Base-by-base conservation (phyloP, 2,797 vertebrate species). In the Ammospiza maritima region DNA sequence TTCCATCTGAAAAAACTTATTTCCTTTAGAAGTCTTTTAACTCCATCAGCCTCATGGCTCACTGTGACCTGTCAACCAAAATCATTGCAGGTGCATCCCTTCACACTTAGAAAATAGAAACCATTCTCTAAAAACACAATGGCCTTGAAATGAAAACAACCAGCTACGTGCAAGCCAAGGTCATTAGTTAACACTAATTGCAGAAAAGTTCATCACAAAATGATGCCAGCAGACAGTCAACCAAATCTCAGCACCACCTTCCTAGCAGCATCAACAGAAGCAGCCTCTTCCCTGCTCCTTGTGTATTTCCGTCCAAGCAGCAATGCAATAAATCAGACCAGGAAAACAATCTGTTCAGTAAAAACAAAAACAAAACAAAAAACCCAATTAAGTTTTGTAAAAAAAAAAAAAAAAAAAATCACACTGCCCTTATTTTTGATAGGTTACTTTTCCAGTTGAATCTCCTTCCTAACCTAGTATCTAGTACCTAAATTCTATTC, bases 351-450 rank as follows among this genome's bases (percentile, higher is more conserved):
- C 20, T 32, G 36, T 7, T 36, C 85, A 85, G 23, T 25, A 62
- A 65, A 87, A 92, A n/a, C 21, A 66, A 66, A 76, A 64, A 5
- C 6, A 45, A 51, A 77, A 47, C 16, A 58, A 36, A n/a, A 64
- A 11, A 1, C 2, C 1, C 29, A 78, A 44, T 8, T 8, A 54
- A 34, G 3, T 40, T 30, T 21, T 26, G 23, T 4, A 9, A 15
- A 50, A 51, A 44, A 34, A 57, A 23, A 56, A 56, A 57, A n/a
- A 32, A 51, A 47, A 26, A n/a, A 22, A 16, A 36, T 3, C 51
- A 26, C 29, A 30, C 19, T 38, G 32, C 5, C 19, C n/a, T 27
- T 57, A 50, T 13, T 89, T 77, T 58, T 70, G 9, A 32, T 74
- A 67, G 23, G 20, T 80, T 76, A 48, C 72, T 77, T 67, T 75